Evolutionary conservation across 2,797 vertebrate species (phyloP).

Genomic region (Brotogeris chrysoptera): DNA sequence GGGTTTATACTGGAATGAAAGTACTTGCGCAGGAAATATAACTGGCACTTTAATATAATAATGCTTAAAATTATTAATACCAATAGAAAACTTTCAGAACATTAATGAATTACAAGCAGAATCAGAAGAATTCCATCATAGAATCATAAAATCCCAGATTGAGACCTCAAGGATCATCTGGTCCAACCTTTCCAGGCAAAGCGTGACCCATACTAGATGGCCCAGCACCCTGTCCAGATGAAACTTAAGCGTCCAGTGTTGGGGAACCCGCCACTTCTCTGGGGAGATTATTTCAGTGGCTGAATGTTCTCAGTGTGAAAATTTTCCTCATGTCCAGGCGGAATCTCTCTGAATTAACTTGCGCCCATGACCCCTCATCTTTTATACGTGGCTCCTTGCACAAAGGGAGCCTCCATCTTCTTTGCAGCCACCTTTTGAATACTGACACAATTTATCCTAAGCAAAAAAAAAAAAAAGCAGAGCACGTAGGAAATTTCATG

Average conservation of each 20-base stretch:
- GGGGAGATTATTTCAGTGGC: not conserved
- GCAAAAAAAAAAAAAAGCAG: accelerated
- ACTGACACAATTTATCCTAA: not conserved
- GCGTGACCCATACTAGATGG: not conserved
- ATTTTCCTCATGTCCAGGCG: not conserved
- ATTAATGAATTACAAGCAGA: not conserved
- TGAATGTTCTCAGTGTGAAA: not conserved
- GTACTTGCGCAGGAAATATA: accelerated
- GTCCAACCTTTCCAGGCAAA: not conserved
- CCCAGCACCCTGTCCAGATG: not conserved
- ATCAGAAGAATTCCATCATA: not conserved
- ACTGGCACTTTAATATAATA: not conserved
- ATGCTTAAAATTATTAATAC: not conserved
- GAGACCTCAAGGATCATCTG: not conserved
- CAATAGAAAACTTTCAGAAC: not conserved
- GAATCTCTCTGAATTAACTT: not conserved
- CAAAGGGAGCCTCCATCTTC: not conserved
- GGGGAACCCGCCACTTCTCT: not conserved
- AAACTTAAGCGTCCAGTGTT: not conserved
- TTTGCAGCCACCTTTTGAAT: not conserved
- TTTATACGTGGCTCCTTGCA: not conserved
- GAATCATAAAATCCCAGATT: not conserved
- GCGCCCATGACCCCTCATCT: not conserved
- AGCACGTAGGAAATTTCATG: not conserved
- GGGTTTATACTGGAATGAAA: not conserved